phyloP scores from a whole-genome alignment of 37 sponge, comb jelly and placozoan genomes.

The Haliclona indistincta region DNA sequence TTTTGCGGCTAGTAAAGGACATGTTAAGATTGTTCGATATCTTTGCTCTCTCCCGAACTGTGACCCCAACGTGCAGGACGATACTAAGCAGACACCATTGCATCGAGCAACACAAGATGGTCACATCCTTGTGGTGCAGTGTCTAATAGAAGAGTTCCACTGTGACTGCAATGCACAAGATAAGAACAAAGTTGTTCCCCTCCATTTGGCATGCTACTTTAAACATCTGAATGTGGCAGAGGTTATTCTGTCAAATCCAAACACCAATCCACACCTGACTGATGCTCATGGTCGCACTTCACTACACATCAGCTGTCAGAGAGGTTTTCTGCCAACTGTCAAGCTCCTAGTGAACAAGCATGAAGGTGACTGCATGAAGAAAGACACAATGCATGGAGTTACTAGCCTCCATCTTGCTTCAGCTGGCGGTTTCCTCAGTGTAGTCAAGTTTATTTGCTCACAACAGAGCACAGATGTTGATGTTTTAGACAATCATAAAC shows the following conservation, averaged over 20 bases:
- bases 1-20: conserved; percentile 48
- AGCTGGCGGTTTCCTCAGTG: conserved; percentile 1
- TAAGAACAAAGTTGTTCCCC: conserved; percentile 5
- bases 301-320: conserved; percentile 7
- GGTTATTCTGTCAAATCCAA: too few relatives aligned
- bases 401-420: conserved; percentile 64
- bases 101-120: conserved; percentile 36
- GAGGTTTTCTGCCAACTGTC: conserved; percentile 37
- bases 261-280: not conserved
- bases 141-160: conserved; percentile 18
- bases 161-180: conserved; percentile 13
- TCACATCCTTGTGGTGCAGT: conserved; percentile 16
- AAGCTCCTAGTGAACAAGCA: conserved; percentile 30
- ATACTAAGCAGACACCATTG: conserved; percentile 7
- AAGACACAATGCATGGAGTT: not conserved
- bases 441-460: conserved; percentile 29
- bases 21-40: conserved; percentile 27
- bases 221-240: not conserved
- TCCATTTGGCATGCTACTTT: conserved; percentile 10
- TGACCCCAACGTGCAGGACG: conserved; percentile 7
- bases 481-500: conserved; percentile 2
- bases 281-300: conserved; percentile 47
- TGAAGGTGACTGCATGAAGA: conserved; percentile 2
- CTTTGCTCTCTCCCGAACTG: conserved; percentile 15
- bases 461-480: conserved; percentile 2